phyloP scores from a whole-genome alignment of 2,888 invertebrate species.

The Drosophila birchii region DNA sequence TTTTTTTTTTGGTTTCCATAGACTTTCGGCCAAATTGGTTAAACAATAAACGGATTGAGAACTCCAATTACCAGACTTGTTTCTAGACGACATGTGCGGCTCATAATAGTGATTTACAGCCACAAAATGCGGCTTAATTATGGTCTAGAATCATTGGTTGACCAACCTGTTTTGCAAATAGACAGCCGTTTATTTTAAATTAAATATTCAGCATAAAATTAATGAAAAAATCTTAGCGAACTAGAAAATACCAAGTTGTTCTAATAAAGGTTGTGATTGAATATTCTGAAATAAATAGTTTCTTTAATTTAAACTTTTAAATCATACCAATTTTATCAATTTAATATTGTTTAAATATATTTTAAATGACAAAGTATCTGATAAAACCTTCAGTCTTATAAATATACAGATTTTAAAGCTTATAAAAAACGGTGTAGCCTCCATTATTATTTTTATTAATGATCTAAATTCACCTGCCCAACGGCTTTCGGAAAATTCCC shows the following conservation, averaged over 20 bases:
- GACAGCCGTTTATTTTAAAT: slow-evolving; percentile 2
- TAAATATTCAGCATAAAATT: slow-evolving; percentile 23
- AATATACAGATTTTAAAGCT: too few relatives aligned
- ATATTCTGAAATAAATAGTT: too few relatives aligned
- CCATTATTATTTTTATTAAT: too few relatives aligned
- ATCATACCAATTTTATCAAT: too few relatives aligned
- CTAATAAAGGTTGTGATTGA: neutral
- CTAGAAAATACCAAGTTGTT: neutral
- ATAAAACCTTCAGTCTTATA: too few relatives aligned
- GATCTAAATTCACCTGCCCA: too few relatives aligned
- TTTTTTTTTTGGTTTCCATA: slow-evolving; percentile 20
- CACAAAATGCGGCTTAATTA: slow-evolving; percentile 27
- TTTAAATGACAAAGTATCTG: too few relatives aligned
- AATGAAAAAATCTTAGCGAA: slow-evolving; percentile 26
- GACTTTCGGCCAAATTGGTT: neutral
- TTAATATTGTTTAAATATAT: too few relatives aligned
- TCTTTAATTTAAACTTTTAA: too few relatives aligned
- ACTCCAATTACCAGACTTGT: slow-evolving; percentile 16
- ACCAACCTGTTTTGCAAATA: slow-evolving; percentile 28
- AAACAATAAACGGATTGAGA: neutral
- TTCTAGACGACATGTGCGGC: slow-evolving; percentile 15
- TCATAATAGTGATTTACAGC: slow-evolving; percentile 13
- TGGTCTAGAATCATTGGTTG: slow-evolving; percentile 23
- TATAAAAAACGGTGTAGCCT: too few relatives aligned
- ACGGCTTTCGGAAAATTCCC: too few relatives aligned